These are phyloP conservation scores for Agonopterix heracliana DNA, from an alignment of 2,888 invertebrate species.

Conservation along the genomic window DNA sequence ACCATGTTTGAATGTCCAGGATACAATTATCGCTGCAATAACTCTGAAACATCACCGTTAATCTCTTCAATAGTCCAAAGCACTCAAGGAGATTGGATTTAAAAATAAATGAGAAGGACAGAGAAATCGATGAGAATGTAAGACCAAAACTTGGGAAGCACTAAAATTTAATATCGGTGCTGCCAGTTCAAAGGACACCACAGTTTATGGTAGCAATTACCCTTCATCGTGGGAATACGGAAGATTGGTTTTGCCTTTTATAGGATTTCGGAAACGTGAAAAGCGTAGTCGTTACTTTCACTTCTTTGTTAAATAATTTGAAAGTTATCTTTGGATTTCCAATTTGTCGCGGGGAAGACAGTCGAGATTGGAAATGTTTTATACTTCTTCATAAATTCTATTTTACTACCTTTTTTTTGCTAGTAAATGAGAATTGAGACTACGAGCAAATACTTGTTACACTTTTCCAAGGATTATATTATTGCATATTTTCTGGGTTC, in stretches of 20 bases:
- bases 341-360: constrained; percentile 9
- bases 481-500: too few species aligned
- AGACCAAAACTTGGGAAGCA: constrained; percentile 52
- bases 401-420: too few species aligned
- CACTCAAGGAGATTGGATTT: constrained; percentile 43
- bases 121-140: constrained; percentile 52
- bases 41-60: constrained; percentile 29
- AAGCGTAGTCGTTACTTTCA: constrained; percentile 39
- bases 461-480: too few species aligned
- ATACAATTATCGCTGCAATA: background rate
- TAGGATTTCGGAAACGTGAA: constrained; percentile 48
- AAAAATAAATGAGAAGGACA: constrained; percentile 47
- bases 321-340: constrained; percentile 16
- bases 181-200: constrained; percentile 56
- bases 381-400: background rate
- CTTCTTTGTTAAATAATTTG: constrained; percentile 12
- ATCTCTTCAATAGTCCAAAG: constrained; percentile 44
- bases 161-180: constrained; percentile 65
- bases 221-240: constrained; percentile 61
- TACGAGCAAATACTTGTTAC: too few species aligned
- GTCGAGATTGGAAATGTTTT: constrained; percentile 4
- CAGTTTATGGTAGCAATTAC: constrained; percentile 67
- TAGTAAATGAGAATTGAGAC: too few species aligned
- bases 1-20: too few species aligned
- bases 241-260: constrained; percentile 64